Evolutionary conservation across 2,888 invertebrate genomes (phyloP), one percentile per base, ranked within the genome.

Genomic region (Idaea straminata): DNA sequence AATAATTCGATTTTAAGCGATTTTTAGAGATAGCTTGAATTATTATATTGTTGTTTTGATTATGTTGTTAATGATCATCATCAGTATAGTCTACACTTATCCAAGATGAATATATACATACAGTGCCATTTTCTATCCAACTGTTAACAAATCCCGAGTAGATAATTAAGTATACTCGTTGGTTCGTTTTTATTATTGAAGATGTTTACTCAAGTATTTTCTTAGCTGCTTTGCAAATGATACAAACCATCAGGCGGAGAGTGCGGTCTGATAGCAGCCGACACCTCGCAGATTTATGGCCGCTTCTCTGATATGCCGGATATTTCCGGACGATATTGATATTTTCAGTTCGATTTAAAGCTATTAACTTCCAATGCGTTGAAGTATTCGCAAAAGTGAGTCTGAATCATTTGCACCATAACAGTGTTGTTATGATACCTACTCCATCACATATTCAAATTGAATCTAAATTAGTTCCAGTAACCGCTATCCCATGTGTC

Each of bases 201-300:
- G 47, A 47, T 13, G 47, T 47, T 47, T 47, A 47, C 47, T 71
- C 69, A 71, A 89, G 87, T 87, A 87, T 85, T 91, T 88, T 82
- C 80, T 86, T 83, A 87, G 88, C 89, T 87, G 88, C 88, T 91
- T 91, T 84, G 86, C 90, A 86, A 89, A 89, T 91, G 92, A 92
- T 91, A 87, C 82, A 87, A 91, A 91, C 89, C 92, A 92, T 91
- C 87, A 83, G 84, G 75, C 87, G 78, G 87, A 85, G 89, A 87
- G 88, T 84, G 86, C 84, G 86, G 87, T 75, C 83, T 84, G 89
- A 88, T 91, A 90, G 83, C 80, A 80, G 81, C 90, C 84, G 91
- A 90, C 89, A 90, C 86, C 89, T 88, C 82, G 83, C 87, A 86
- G 88, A 91, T 91, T 91, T 91, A 91, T 89, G 77, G 75, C 82